phyloP scores from a whole-genome alignment of 2,113 vertebrate species.

The Vulpes ferrilata region DNA sequence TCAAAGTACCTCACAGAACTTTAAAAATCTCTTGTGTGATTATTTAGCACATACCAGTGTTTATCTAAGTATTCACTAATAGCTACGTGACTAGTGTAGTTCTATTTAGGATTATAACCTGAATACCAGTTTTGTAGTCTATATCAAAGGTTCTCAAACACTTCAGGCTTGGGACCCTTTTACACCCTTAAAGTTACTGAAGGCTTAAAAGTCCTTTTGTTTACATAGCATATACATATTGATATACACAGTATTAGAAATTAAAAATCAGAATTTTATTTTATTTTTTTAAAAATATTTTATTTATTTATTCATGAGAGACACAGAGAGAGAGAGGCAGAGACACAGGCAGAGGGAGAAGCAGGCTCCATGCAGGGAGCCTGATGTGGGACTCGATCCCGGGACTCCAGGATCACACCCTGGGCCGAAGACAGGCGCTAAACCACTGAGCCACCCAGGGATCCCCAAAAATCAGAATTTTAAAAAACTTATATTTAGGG shows the following conservation, averaged over 20 bases:
- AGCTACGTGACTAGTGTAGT: not conserved
- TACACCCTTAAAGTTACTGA: conserved; percentile 5
- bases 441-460: no score
- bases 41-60: not conserved
- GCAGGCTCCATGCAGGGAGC: no score
- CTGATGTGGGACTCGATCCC: no score
- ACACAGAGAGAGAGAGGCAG: no score
- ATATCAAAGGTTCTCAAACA: not conserved
- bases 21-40: not conserved
- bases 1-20: not conserved
- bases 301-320: no score
- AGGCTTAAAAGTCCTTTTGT: not conserved
- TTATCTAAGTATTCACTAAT: conserved; percentile 29
- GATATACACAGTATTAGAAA: not conserved
- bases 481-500: no score
- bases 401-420: no score
- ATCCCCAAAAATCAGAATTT: no score
- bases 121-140: not conserved
- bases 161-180: not conserved
- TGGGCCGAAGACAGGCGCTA: no score
- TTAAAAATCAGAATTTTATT: not conserved
- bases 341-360: no score
- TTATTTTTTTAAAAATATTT: no score
- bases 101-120: not conserved
- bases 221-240: not conserved